These are phyloP conservation scores for Brachionus paranguensis DNA, from an alignment of 1,140 invertebrate genomes.

Conservation along the genomic window DNA sequence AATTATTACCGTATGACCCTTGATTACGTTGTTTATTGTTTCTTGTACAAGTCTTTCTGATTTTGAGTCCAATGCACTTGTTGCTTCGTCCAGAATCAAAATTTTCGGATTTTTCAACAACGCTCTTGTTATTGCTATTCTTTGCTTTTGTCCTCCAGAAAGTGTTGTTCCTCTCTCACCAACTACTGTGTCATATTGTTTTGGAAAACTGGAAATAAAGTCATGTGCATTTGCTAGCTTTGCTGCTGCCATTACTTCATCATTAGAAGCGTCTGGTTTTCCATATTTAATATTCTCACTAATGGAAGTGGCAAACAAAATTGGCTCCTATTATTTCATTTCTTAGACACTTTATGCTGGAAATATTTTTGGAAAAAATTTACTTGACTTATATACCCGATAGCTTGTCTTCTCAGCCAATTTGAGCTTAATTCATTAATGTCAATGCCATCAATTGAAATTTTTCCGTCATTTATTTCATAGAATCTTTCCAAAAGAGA, in stretches of 20 bases:
- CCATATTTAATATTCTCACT: conserved; percentile 89
- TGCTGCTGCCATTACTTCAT: conserved; percentile 69
- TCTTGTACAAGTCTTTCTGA: conserved; percentile 65
- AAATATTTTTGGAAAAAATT: neutral
- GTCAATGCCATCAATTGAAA: conserved; percentile 55
- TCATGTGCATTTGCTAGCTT: conserved; percentile 80
- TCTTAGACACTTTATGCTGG: neutral
- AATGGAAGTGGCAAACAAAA: conserved; percentile 82
- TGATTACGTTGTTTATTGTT: conserved; percentile 50
- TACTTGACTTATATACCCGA: conserved; percentile 81
- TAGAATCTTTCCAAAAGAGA: conserved; percentile 72
- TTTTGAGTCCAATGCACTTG: conserved; percentile 76
- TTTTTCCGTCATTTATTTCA: conserved; percentile 65
- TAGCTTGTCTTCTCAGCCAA: conserved; percentile 65
- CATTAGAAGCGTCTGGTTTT: conserved; percentile 59
- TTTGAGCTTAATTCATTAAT: conserved; percentile 60
- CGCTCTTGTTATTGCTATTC: conserved; percentile 80
- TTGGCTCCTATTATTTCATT: conserved; percentile 64
- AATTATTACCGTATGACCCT: conserved; percentile 56
- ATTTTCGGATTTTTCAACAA: conserved; percentile 78
- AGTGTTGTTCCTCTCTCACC: conserved; percentile 81
- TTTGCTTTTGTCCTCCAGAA: conserved; percentile 82
- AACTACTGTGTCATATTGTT: conserved; percentile 76
- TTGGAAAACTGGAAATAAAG: conserved; percentile 76
- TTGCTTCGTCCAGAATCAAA: conserved; percentile 81